These are phyloP conservation scores for Mallotus villosus DNA, from an alignment of 2,797 vertebrate species.

Conservation along the genomic window DNA sequence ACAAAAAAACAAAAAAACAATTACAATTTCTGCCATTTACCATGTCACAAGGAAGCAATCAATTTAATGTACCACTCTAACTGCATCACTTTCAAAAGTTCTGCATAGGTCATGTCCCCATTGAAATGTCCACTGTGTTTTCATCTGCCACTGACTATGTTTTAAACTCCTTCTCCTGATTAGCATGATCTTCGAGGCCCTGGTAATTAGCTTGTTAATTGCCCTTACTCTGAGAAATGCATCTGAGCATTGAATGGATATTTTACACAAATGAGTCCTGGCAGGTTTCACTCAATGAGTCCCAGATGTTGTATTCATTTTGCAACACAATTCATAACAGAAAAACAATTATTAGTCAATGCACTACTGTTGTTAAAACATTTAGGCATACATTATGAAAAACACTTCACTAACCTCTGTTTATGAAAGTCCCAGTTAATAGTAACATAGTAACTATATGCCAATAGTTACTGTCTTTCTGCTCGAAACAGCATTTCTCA, in stretches of 20 bases:
- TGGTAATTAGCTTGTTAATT: slow-evolving; percentile 75
- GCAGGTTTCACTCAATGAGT: slow-evolving; percentile 9
- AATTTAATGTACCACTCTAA: neutral
- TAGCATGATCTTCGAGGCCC: slow-evolving; percentile 65
- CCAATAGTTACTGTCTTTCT: neutral
- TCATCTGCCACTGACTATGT: slow-evolving; percentile 39
- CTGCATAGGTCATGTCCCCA: slow-evolving; percentile 46
- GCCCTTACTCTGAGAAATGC: slow-evolving; percentile 64
- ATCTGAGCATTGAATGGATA: slow-evolving; percentile 73
- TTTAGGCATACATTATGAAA: neutral
- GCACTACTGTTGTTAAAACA: neutral
- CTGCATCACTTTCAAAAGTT: slow-evolving; percentile 46
- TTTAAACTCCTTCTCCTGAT: slow-evolving; percentile 61
- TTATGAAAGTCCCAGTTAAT: neutral
- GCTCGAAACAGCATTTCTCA: too few relatives aligned
- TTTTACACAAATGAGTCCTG: slow-evolving; percentile 67
- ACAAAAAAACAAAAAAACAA: neutral
- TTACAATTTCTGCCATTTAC: neutral
- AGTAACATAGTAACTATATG: too few relatives aligned
- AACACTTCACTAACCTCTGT: neutral
- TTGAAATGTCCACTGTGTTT: slow-evolving; percentile 39
- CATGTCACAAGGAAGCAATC: neutral
- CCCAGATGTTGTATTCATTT: slow-evolving; percentile 1
- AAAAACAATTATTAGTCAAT: slow-evolving; percentile 2
- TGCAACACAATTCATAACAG: neutral